Evolutionary conservation across 2,113 vertebrate species (phyloP), one percentile per base, ranked within the genome.

Genomic region (Tyrannus savana): DNA sequence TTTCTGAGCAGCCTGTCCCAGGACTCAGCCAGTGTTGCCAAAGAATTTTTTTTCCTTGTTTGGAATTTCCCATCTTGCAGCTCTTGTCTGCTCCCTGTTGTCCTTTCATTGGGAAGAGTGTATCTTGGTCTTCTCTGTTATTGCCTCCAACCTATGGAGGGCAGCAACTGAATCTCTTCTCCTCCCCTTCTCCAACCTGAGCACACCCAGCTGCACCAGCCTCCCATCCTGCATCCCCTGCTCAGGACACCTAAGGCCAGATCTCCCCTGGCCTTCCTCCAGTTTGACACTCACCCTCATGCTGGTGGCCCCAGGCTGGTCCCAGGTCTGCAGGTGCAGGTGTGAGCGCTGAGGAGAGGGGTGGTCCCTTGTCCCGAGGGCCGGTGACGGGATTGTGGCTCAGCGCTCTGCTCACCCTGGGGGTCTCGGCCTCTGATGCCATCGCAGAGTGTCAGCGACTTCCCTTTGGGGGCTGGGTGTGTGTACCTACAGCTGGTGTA

Each of bases 321-420:
- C 35, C 9, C 14, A 33, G 56, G 4, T 90, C 42, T 78, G 62
- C 67, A 53, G 53, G 24, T 31, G 31, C 35, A 58, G 25, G 8
- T 42, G 11, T 19, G 49, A 37, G 56, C 33, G 46, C 67, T 50
- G 59, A 46, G 68, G 30, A 80, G 50, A 53, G 35, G 52, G 33
- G 24, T 60, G 2, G 52, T 42, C 24, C 4, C 28, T 41, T 71
- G 18, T 52, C n/a, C n/a, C 1, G 0, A 35, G 83, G 84, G 37
- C 37, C 79, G 67, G 12, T 41, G 33, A 10, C 25, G 6, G 0
- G 2, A 14, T 14, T 22, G 27, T 47, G 73, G 11, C 0, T 1
- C 33, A 68, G 62, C 52, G 5, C 31, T 10, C 6, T 50, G 67
- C 35, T 50, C 67, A 15, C 27, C 31, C 12, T 10, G 44, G 24